A percentile compares a stretch with the other conserved stretches of the same genome.
Evolutionary conservation across 2,888 invertebrate genomes (phyloP).

Genomic region (Eudasyphora cyanicolor): DNA sequence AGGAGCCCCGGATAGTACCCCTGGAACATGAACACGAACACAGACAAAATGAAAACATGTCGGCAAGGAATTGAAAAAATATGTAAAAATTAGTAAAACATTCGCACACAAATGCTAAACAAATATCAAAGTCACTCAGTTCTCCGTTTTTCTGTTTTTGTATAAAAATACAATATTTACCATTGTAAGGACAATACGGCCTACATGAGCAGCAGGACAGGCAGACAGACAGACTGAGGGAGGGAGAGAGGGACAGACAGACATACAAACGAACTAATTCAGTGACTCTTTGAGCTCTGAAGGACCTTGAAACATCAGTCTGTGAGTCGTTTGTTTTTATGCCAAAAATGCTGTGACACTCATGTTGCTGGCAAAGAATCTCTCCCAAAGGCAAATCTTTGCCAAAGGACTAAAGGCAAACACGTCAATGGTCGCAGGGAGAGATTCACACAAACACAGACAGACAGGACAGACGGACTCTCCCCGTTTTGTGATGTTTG

Average conservation of each 20-base stretch:
- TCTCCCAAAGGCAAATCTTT: background rate
- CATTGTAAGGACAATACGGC: background rate
- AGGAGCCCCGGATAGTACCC: too few species aligned
- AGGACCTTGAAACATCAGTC: conserved; percentile 7
- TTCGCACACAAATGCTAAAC: conserved; percentile 14
- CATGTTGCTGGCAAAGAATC: background rate
- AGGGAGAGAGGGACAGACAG: background rate
- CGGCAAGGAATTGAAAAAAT: conserved; percentile 15
- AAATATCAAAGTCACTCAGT: background rate
- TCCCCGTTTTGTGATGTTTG: background rate
- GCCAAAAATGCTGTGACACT: background rate
- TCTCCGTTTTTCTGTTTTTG: background rate
- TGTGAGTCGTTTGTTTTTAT: background rate
- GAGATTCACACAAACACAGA: background rate
- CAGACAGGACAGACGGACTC: background rate
- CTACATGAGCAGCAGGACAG: background rate
- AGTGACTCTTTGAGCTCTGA: background rate
- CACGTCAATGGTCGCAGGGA: background rate
- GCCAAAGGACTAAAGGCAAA: background rate
- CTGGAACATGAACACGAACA: background rate
- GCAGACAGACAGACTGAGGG: background rate
- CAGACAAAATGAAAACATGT: background rate
- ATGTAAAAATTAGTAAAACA: conserved; percentile 30
- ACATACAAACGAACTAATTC: too few species aligned
- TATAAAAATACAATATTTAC: conserved; percentile 5